Evolutionary conservation across 2,797 vertebrate genomes (phyloP).

Genomic region (Borostomias antarcticus): DNA sequence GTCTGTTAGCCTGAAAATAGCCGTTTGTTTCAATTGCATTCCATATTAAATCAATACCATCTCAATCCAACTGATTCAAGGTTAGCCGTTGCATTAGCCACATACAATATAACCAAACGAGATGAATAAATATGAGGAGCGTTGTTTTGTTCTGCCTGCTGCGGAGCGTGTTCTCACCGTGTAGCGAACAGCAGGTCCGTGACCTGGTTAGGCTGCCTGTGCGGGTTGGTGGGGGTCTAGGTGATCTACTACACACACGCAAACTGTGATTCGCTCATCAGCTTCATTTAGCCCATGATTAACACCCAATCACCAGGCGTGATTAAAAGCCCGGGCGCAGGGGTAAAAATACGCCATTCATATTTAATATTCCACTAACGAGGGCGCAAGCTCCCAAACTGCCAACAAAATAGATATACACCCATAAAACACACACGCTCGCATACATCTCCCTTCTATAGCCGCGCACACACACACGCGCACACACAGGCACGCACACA

Average conservation of each 20-base stretch:
- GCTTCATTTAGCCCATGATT: constrained; percentile 73
- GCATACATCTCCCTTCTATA: constrained; percentile 45
- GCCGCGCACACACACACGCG: background rate
- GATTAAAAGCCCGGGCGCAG: constrained; percentile 75
- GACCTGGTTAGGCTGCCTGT: constrained; percentile 63
- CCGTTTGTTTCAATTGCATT: no score
- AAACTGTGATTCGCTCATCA: constrained; percentile 59
- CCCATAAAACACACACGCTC: constrained; percentile 44
- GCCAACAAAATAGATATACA: constrained; percentile 78
- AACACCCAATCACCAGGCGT: constrained; percentile 67
- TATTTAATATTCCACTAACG: constrained; percentile 77
- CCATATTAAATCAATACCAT: background rate
- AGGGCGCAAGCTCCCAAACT: constrained; percentile 76
- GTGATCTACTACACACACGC: background rate
- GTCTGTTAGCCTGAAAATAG: no score
- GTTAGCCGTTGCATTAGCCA: background rate
- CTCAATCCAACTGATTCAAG: background rate
- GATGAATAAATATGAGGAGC: background rate
- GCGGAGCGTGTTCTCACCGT: background rate
- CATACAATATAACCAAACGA: background rate
- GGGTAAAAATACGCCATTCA: constrained; percentile 77
- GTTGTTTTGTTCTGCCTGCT: background rate
- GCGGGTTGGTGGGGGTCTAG: background rate
- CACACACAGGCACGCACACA: background rate
- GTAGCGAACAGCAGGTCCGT: constrained; percentile 41